Percentiles rank a stretch among this genome's conserved stretches.
phyloP scores from a whole-genome alignment of 2,797 vertebrate species.

The Poecile montanus region DNA sequence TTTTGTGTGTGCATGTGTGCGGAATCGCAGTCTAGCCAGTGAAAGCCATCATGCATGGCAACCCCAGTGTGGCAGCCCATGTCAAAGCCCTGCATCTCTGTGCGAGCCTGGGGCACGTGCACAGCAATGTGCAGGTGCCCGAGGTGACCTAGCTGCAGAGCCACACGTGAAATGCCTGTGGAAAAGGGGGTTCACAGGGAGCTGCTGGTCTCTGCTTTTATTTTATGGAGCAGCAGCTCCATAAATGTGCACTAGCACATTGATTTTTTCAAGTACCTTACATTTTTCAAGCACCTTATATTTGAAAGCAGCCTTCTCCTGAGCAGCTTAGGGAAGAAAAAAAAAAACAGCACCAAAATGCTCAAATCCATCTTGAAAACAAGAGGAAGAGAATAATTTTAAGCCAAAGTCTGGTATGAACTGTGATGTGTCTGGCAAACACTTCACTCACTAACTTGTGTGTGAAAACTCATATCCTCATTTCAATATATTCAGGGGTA shows the following conservation, averaged over 20 bases:
- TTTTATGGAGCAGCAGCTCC: fast-evolving
- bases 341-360: neutral
- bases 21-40: neutral
- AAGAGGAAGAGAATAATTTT: neutral
- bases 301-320: neutral
- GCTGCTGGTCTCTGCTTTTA: neutral
- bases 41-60: neutral
- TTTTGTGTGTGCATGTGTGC: neutral
- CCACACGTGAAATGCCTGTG: fast-evolving
- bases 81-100: neutral
- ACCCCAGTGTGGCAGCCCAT: neutral
- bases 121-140: fast-evolving
- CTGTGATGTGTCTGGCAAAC: neutral
- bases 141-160: neutral
- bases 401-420: neutral
- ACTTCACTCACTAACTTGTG: fast-evolving
- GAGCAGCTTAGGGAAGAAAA: neutral
- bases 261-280: neutral
- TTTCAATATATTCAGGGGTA: neutral
- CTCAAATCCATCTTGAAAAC: neutral
- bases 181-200: neutral
- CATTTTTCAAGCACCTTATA: neutral
- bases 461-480: neutral
- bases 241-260: neutral
- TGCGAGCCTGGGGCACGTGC: fast-evolving